phyloP scores from a whole-genome alignment of 92 coral and sea anemone species.

The Plumapathes pennacea region DNA sequence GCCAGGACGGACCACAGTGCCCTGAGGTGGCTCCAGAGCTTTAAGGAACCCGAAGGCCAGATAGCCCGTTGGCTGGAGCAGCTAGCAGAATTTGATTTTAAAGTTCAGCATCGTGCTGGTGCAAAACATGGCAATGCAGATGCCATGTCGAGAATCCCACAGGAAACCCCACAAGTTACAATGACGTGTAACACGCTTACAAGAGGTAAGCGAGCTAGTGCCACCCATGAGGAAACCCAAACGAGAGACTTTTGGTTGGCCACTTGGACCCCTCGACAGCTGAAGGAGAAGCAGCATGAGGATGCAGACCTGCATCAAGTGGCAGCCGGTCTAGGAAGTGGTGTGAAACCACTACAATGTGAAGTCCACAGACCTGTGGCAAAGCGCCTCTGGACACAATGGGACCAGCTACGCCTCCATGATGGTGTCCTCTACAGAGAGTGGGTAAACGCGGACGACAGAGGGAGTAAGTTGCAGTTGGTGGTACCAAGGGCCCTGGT shows the following conservation, averaged over 20 bases:
- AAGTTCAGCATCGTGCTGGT: no score
- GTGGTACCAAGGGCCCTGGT: no score
- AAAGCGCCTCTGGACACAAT: conserved; percentile 40
- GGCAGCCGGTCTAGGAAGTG: conserved; percentile 17
- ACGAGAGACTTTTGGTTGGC: no score
- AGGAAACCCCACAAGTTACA: no score
- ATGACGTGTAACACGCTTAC: no score
- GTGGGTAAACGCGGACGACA: no score
- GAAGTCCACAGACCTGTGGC: conserved; percentile 27
- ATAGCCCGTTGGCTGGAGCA: no score
- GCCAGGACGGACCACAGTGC: conserved; percentile 25
- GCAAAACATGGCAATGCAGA: no score
- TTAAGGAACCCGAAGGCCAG: no score
- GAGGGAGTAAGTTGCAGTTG: no score
- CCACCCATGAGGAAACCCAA: conserved; percentile 4
- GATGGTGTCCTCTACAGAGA: conserved; percentile 35
- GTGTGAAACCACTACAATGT: conserved; percentile 10
- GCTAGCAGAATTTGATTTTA: no score
- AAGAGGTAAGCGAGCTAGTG: conserved; percentile 2
- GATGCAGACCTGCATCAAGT: conserved; percentile 9
- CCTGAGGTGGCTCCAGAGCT: conserved; percentile 25
- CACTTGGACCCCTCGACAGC: conserved; percentile 25
- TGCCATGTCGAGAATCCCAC: no score
- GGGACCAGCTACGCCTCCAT: conserved; percentile 13
- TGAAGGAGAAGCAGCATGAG: conserved; percentile 4